Evolutionary conservation across 2,888 invertebrate genomes (phyloP), one percentile per base, ranked within the genome.

Genomic region (Tubiluchus corallicola): DNA sequence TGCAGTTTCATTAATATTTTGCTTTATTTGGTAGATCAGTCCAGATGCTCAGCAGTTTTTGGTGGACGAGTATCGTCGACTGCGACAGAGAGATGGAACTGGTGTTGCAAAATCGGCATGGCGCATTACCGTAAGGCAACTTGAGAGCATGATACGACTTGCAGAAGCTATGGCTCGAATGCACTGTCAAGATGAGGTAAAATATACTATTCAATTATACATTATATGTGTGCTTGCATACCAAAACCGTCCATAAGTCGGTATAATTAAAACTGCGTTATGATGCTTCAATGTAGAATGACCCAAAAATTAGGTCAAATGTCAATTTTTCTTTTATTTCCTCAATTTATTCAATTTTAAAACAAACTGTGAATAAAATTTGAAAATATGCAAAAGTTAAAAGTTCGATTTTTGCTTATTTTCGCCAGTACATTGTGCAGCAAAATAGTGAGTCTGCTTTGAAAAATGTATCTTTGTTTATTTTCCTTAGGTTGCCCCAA

Each of bases 91-190:
- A 2, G 96, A 94, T 63, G 57, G 62, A 21, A 76, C 77, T 20
- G 60, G 63, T 2, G 71, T 73, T 5, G 73, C 75, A 1, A 77
- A 74, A 60, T 79, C 76, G 43, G 77, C 88, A 0, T 96, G 94
- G 90, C 71, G 94, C 44, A 90, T 98, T 53, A 98, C 98, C 0
- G 96, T 96, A 17, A 73, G 98, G 0, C 98, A 99, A 60, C 66
- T 92, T 48, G 90, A 92, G 65, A 84, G 84, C 55, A 79, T 99
- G 76, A 77, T 99, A 56, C 80, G 98, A 9, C 72, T 99, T 18
- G 82, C 94, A 0, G 98, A 99, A 69, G 92, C 82, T 19, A 79
- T 92, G 74, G 94, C 98, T 43, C 79, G 90, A 64, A 75, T 99
- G 73, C 83, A 94, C 66, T 96, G 94, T 64, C 77, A 78, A 52